Evolutionary conservation across 2,888 invertebrate species (phyloP).

Genomic region (Sturmia bella): DNA sequence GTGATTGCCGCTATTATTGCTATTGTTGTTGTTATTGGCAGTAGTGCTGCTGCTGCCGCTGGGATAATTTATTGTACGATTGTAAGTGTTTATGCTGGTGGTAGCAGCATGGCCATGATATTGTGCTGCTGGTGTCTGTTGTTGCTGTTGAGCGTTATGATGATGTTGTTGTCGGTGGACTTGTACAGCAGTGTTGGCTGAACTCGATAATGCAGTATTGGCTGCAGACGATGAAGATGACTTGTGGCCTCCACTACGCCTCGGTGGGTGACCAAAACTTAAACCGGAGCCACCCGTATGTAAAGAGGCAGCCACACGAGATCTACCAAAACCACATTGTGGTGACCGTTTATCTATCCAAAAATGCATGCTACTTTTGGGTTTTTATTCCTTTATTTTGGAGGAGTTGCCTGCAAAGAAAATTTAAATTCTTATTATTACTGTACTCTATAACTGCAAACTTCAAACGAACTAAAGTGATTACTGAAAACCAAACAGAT

Average conservation of each 20-base stretch:
- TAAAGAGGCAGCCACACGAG: conserved; percentile 86
- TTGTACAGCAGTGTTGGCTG: conserved; percentile 83
- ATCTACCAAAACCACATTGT: conserved; percentile 88
- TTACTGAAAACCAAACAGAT: conserved; percentile 8
- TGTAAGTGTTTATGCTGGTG: conserved; percentile 38
- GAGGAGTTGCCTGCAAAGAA: background rate
- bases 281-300: conserved; percentile 84
- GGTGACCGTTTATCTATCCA: conserved; percentile 93
- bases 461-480: conserved; percentile 24
- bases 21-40: conserved; percentile 73
- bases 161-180: conserved; percentile 80
- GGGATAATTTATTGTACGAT: conserved; percentile 63
- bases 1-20: conserved; percentile 59
- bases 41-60: conserved; percentile 69
- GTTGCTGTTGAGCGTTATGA: conserved; percentile 72
- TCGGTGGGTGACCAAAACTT: conserved; percentile 82
- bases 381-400: background rate
- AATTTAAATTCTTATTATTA: conserved; percentile 6
- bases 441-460: background rate
- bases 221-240: conserved; percentile 77
- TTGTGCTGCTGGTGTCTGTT: conserved; percentile 66
- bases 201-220: conserved; percentile 10
- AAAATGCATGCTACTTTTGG: conserved; percentile 87
- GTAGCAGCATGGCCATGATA: conserved; percentile 60
- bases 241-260: conserved; percentile 79